Evolutionary conservation across 2,113 vertebrate species (phyloP).

Genomic region (Gymnogyps californianus): DNA sequence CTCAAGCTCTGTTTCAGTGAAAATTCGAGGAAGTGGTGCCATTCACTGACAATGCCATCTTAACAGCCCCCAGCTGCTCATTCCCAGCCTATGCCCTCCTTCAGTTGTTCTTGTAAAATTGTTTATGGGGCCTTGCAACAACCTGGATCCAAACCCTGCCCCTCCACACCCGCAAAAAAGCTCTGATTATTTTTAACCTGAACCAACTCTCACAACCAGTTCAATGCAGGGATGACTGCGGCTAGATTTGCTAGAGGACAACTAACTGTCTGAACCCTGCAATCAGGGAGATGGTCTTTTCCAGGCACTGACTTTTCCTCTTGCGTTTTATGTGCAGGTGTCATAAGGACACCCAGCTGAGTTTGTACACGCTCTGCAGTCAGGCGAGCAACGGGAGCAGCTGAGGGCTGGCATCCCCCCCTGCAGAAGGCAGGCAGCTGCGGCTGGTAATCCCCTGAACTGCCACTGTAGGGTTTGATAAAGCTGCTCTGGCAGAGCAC

Average conservation of each 20-base stretch:
- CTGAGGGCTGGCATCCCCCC: neutral
- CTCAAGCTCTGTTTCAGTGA: neutral
- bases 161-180: neutral
- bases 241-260: neutral
- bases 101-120: neutral
- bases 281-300: neutral
- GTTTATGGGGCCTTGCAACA: neutral
- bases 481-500: neutral
- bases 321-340: neutral
- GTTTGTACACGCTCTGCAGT: fast-evolving
- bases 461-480: neutral
- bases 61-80: slow-evolving; percentile 1
- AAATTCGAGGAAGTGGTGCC: neutral
- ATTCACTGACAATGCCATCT: neutral
- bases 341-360: neutral
- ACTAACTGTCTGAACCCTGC: neutral
- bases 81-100: neutral
- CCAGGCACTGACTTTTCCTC: neutral
- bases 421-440: neutral
- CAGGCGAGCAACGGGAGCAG: neutral
- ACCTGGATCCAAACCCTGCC: neutral
- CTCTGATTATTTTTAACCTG: neutral
- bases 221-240: neutral
- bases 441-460: neutral
- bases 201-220: neutral